Evolutionary conservation across 2,888 invertebrate genomes (phyloP), one percentile per base, ranked within the genome.

Genomic region (Epirrhoe tristata): DNA sequence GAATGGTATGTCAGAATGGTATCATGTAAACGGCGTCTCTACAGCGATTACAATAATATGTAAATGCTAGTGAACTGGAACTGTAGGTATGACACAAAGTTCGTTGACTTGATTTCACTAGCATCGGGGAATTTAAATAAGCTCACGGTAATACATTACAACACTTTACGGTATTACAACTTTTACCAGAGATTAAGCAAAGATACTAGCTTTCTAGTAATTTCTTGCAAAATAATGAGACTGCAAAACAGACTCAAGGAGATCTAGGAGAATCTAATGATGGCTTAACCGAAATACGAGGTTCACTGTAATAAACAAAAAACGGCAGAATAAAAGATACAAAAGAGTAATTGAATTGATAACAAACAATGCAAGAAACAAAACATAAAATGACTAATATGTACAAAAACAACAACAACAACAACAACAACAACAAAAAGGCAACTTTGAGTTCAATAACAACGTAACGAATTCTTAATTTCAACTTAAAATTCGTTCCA

Each of bases 71-170:
- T 62, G 32, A 54, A 57, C n/a, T 43, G 55, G 43, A 53, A 60
- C n/a, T 46, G 55, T 62, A 69, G 69, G 57, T 63, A 63, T 67
- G 57, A 66, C 69, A 63, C 58, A 12, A 57, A 64, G 72, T 74
- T 73, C 72, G 51, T 65, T 71, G 71, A 74, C 72, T 56, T 39
- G 71, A 71, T 73, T 74, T 71, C 71, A 72, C 75, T 61, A 63
- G 57, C 70, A 56, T 52, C 48, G 56, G 50, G 32, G 67, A 70
- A 67, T 72, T 63, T 65, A 24, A 72, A 70, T 70, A 62, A 48
- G 58, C 58, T 51, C 57, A 50, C 34, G 39, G 66, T 60, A 55
- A 65, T 67, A 66, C 34, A 63, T 63, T 56, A 63, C 51, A 58
- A 56, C 55, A 58, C 58, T 67, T 63, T 52, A 63, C 55, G 52